These are phyloP conservation scores for Geodia barretti DNA, from an alignment of 37 sponge, comb jelly and placozoan species.

Conservation along the genomic window DNA sequence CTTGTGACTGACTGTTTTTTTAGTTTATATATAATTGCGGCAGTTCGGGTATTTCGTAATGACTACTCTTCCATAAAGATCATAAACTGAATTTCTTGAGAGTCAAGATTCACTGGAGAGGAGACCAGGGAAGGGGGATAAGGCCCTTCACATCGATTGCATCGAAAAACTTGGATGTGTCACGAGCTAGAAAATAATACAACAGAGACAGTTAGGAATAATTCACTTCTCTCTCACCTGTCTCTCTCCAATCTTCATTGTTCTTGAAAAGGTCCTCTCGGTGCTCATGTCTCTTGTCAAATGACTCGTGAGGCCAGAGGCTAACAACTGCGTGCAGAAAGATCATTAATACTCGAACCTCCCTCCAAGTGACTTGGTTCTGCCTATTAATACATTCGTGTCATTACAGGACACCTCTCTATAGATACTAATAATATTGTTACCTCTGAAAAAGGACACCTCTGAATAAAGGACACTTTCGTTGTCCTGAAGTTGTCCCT, in stretches of 20 bases:
- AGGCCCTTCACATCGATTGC: not conserved
- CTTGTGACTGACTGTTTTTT: not conserved
- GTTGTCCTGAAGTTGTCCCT: too few relatives aligned
- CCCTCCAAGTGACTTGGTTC: too few relatives aligned
- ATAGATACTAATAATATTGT: too few relatives aligned
- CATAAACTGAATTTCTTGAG: not conserved
- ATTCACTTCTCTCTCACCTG: constrained; percentile 12
- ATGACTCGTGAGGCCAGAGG: constrained; percentile 28
- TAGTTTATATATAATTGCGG: not conserved
- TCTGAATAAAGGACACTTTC: too few relatives aligned
- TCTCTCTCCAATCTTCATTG: constrained; percentile 43
- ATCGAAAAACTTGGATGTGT: constrained; percentile 1
- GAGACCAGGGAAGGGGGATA: constrained; percentile 15
- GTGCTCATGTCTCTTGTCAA: constrained; percentile 15
- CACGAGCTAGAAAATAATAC: not conserved
- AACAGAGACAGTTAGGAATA: not conserved
- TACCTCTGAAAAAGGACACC: too few relatives aligned
- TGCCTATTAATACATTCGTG: too few relatives aligned
- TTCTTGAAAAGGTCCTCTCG: not conserved
- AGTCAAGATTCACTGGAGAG: constrained; percentile 13
- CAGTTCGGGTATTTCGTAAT: not conserved
- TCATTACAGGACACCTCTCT: too few relatives aligned
- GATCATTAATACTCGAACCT: too few relatives aligned
- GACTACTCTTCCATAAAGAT: not conserved
- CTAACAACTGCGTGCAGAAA: constrained; percentile 14